phyloP scores from a whole-genome alignment of 1,140 invertebrate genomes.

The Drosophila nannoptera region DNA sequence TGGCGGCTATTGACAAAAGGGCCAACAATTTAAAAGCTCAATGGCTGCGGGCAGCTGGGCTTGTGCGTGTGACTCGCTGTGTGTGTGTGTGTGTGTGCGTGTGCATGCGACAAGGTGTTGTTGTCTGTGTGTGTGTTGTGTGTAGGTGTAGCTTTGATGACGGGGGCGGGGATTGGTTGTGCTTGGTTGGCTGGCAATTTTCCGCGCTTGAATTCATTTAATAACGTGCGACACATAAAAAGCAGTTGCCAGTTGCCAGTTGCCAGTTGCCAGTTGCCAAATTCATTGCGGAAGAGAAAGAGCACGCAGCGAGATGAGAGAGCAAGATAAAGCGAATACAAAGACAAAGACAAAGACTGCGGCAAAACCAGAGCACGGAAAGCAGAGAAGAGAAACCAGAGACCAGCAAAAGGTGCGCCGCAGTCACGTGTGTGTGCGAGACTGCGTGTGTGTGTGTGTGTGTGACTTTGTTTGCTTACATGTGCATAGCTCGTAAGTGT shows the following conservation, averaged over 20 bases:
- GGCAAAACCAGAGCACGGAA: conserved; percentile 6
- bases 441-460: conserved; percentile 12
- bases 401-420: conserved; percentile 14
- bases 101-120: conserved; percentile 36
- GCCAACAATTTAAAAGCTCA: conserved; percentile 34
- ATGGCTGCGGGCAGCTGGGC: conserved; percentile 31
- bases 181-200: conserved; percentile 50
- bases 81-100: conserved; percentile 9
- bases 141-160: conserved; percentile 10
- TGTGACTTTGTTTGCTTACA: neutral
- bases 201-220: conserved; percentile 74
- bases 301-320: conserved; percentile 23
- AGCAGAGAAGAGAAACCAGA: conserved; percentile 23
- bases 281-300: conserved; percentile 53
- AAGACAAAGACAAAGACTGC: conserved; percentile 27
- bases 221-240: conserved; percentile 75
- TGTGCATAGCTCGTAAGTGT: neutral
- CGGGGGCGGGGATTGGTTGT: conserved; percentile 1
- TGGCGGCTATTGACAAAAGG: conserved; percentile 51
- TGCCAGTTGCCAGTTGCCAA: conserved; percentile 72
- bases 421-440: conserved; percentile 10
- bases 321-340: conserved; percentile 16
- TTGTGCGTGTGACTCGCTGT: neutral
- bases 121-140: neutral
- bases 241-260: conserved; percentile 73